Evolutionary conservation across 1,140 invertebrate species (phyloP), one percentile per base, ranked within the genome.

Genomic region (Microvelia longipes): DNA sequence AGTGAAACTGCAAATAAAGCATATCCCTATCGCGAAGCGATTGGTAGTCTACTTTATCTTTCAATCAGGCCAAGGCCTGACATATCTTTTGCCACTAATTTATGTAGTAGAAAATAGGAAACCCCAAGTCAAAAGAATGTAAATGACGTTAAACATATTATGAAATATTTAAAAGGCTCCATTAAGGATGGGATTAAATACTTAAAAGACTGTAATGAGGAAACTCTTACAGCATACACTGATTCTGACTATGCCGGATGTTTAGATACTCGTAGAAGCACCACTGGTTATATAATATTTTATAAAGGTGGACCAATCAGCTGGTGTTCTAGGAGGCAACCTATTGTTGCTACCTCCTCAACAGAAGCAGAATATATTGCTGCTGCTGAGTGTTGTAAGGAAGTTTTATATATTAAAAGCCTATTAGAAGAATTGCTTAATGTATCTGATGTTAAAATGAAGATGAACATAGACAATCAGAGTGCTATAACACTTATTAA

Each of bases 211-310:
- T 11, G 35, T 50, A 11, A 5, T 11, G 5, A 5, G 5, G 35
- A 50, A 50, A 19, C 5, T 50, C 5, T 50, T 50, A 5, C 19
- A 50, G 35, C 35, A 50, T 50, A 5, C 35, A 11, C 35, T 11
- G 35, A 50, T 50, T 50, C 35, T 11, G 35, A 50, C 19, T 50
- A 50, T 50, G 35, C 35, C 5, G 62, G 15, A 11, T 75, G 75
- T 73, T 11, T 28, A 1, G 29, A 69, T 0, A 71, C 71, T 19
- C 61, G 78, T 50, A 75, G 75, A 71, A 75, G 74, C n/a, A 77
- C 73, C 2, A 76, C 74, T 19, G 78, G 79, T 13, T 80, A 75
- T 71, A 70, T 77, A 0, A 66, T 78, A 28, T 70, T 73, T 1
- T 69, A 77, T 1, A 70, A 28, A 29, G 74, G 73, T 65, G 72